Base-by-base conservation (phyloP, 2,888 invertebrate species). In the Cephus rjabovi region DNA sequence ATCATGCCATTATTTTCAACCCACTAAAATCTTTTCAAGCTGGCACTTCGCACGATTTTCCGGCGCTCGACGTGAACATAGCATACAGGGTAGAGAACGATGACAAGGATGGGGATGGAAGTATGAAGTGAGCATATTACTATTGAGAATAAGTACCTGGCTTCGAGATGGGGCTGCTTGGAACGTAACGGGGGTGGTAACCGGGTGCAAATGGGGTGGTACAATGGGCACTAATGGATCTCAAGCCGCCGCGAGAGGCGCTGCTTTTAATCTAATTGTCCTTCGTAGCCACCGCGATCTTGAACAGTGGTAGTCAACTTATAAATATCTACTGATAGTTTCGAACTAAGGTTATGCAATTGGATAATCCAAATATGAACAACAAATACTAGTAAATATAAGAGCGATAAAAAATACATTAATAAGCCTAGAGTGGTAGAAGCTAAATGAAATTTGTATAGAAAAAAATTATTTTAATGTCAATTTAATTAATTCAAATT, bases 241-340 rank as follows among this genome's bases (percentile, higher is more conserved):
- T 91, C 91, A 89, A 91, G 91, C 90, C 87, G 90, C 90, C 90
- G 89, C 89, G 89, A 91, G 91, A 91, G 90, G 90, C 91, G 91
- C 91, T 91, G 91, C 91, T 91, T 91, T 91, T 91, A 91, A 91
- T 91, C 91, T 91, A 91, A 91, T 91, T 90, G 91, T 91, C 91
- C 91, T 90, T 87, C 88, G 85, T 86, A 86, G 87, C 87, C 85
- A 86, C 84, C 86, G 77, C 80, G 81, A 87, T 85, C 85, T 83
- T 83, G 83, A 87, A 85, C 87, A 87, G 85, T 84, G 86, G 82
- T 83, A 79, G 80, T 81, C 82, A 80, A 77, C 80, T 75, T 56
- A 56, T 56, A 56, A 56, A 56, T 56, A 23, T 56, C 56, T 23
- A 56, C 56, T 56, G 23, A 56, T 56, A 56, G 23, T 56, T 23